Base-by-base conservation (phyloP, 2,888 invertebrate species). In the Ligdia adustata region DNA sequence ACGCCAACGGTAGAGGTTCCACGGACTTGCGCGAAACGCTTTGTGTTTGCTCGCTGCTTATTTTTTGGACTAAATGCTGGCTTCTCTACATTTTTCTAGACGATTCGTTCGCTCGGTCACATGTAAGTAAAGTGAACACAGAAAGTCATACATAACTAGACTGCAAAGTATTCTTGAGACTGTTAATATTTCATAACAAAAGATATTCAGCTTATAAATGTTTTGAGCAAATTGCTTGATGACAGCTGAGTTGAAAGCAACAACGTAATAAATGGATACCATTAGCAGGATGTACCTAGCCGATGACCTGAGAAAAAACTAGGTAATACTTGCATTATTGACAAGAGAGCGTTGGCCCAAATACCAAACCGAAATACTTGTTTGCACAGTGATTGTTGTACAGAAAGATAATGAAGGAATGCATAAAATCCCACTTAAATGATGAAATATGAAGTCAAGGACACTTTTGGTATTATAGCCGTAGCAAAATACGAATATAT, bases 281-380 rank as follows among this genome's bases (percentile, higher is more conserved):
- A 55, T 51, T 57, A 57, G 48, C 39, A 50, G 54, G 55, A 55
- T 60, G 48, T 51, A 53, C 31, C n/a, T n/a, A n/a, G n/a, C 46
- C 33, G 24, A 33, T 52, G 56, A 57, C 57, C 54, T 48, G 50
- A 18, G 41, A 28, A 42, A 37, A 42, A 42, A 28, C 37, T 49
- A 60, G 60, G 61, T 55, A 38, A 59, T 58, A 37, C 53, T 57
- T 65, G 64, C 55, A 53, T 52, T 55, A 56, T 64, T 72, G 66
- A 75, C 64, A 72, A 51, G 57, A 53, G 62, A 53, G 42, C 58
- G 69, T 65, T 72, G 69, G 54, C 76, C 77, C 64, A 64, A 77
- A 77, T 78, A 67, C 68, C 68, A 54, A 16, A 55, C 46, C 62
- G 39, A 53, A n/a, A 57, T 52, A 45, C 45, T 31, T 56, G 53